Evolutionary conservation across 2,888 invertebrate genomes (phyloP), one percentile per base, ranked within the genome.

Genomic region (Liopterus haemorrhoidalis): DNA sequence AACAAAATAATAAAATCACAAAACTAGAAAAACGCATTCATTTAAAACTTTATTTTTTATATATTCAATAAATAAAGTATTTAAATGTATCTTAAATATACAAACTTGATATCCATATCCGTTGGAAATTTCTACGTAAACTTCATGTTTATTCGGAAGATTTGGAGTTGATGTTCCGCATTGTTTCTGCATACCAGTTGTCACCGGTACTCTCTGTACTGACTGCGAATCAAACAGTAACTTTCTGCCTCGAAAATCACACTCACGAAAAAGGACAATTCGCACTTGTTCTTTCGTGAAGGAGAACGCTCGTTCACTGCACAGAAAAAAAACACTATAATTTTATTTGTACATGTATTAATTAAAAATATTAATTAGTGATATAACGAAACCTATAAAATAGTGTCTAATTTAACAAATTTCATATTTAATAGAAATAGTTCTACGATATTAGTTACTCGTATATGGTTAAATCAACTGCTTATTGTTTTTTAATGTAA

Each of bases 161-260:
- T 44, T 46, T 49, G 28, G 42, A 15, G 30, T 46, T 22, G 14
- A 25, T 31, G 37, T 28, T 12, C 21, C 30, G 5, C 16, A 21
- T 6, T 16, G 30, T 14, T 50, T 42, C 49, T 42, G 37, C 45
- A 49, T 39, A 48, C 51, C 40, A 45, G 35, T 25, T 22, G 60
- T 60, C 2, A 75, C 59, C 48, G 71, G 68, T 39, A 79, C 70
- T 70, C 78, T 78, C 61, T 79, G 73, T 57, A 79, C 70, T 11
- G 82, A 75, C 52, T 79, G 74, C 1, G 91, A 91, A 67, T 92
- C 92, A 64, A 89, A 92, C 41, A 92, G 72, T 24, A 92, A 70
- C 57, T 82, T 82, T 49, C 88, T 74, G 18, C 88, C 89, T 49
- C 82, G 75, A 68, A 82, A 80, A 63, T 91, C 90, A 66, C 88